Evolutionary conservation across 2,113 vertebrate genomes (phyloP), one percentile per base, ranked within the genome.

Genomic region (Diphyllodes magnificus): DNA sequence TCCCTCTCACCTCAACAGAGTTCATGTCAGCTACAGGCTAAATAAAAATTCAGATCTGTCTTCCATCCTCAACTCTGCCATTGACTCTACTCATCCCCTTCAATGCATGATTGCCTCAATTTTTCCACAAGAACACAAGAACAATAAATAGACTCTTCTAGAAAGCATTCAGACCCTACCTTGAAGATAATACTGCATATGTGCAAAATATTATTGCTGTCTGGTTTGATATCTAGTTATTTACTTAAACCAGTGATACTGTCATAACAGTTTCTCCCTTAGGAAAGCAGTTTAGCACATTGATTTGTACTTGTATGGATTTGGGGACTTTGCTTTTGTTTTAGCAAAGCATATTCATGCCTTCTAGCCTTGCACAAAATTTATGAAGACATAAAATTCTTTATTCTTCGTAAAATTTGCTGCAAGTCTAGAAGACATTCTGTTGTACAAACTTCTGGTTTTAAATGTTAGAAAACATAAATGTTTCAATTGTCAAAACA

Each of bases 391-490:
- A 51, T 37, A 16, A 80, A 72, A 73, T 49, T 64, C 13, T 69
- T 51, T 27, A 31, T 51, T 47, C 75, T 64, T 59, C 1, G 0
- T 30, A 68, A 76, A 80, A 69, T 77, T 51, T 61, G 6, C 59
- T 33, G 45, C 37, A 45, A 70, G 63, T 30, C n/a, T 65, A 28
- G 28, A 93, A 90, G 20, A 71, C 16, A 54, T 49, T 56, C 66
- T 77, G 16, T 68, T 92, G 64, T 19, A 64, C 63, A 93, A 93
- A 93, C 24, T 49, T 70, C 21, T 80, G 15, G 49, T 79, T 86
- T 86, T 54, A 82, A 93, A 77, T 80, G 80, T 73, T 75, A 80
- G 89, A 80, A 95, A 92, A 93, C 39, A 95, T 20, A 79, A 57
- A 82, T 22, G 30, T 71, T 92, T 56, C 18, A 66, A 16, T 15